Percentiles rank a stretch among this genome's conserved stretches.
These are phyloP conservation scores for Drosophila glabriapex DNA, from an alignment of 2,888 invertebrate genomes.

Conservation along the genomic window DNA sequence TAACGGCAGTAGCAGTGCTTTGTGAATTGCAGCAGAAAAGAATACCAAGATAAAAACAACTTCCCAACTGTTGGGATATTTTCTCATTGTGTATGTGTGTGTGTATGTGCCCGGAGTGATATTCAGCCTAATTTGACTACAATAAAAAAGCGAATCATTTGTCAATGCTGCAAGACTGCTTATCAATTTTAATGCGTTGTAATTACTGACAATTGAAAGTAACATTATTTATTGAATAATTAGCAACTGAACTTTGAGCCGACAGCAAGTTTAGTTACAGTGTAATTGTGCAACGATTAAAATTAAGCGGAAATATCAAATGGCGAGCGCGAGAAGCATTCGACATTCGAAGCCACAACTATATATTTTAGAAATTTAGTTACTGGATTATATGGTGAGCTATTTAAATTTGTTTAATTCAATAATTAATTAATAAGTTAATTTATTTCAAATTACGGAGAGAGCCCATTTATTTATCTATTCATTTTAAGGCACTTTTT, in stretches of 20 bases:
- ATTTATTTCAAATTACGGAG: background rate
- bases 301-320: slow-evolving; percentile 65
- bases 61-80: background rate
- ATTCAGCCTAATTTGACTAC: background rate
- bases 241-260: slow-evolving; percentile 48
- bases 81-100: background rate
- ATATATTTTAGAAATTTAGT: background rate
- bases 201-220: slow-evolving; percentile 52
- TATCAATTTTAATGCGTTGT: slow-evolving; percentile 57
- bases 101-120: background rate
- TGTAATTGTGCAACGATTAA: slow-evolving; percentile 52
- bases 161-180: slow-evolving; percentile 19
- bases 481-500: background rate
- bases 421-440: background rate
- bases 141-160: background rate
- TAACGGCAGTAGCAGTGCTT: slow-evolving; percentile 26
- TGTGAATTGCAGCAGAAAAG: slow-evolving; percentile 14
- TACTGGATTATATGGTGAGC: background rate
- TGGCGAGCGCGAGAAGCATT: slow-evolving; percentile 35
- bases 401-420: background rate
- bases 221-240: slow-evolving; percentile 62
- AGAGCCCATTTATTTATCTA: background rate
- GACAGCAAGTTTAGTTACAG: slow-evolving; percentile 31
- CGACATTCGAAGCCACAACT: too few relatives aligned
- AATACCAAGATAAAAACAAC: slow-evolving; percentile 31